These are phyloP conservation scores for Archips xylosteana DNA, from an alignment of 2,888 invertebrate species.

Conservation along the genomic window DNA sequence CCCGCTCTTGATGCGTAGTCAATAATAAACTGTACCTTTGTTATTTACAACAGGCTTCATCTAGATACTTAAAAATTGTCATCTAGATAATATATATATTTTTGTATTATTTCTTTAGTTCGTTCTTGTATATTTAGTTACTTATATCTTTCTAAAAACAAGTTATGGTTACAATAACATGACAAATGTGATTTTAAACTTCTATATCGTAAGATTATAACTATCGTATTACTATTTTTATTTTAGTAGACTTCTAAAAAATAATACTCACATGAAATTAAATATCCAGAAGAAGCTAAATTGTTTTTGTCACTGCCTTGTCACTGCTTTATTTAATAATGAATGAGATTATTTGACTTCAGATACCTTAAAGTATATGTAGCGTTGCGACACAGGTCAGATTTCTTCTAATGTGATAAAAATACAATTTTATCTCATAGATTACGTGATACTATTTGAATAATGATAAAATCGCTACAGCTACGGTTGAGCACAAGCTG, in stretches of 20 bases:
- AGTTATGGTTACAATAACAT: too few species aligned
- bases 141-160: too few species aligned
- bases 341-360: neutral
- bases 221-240: neutral
- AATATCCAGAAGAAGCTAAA: neutral
- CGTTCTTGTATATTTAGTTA: too few species aligned
- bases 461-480: conserved; percentile 17
- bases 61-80: too few species aligned
- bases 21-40: too few species aligned
- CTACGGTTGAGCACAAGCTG: conserved; percentile 47
- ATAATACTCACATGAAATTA: conserved; percentile 24
- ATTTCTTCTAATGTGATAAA: conserved; percentile 6
- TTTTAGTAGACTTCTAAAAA: conserved; percentile 11
- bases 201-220: too few species aligned
- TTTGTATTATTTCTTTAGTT: too few species aligned
- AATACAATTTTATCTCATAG: conserved; percentile 30
- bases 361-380: neutral
- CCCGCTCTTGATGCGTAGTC: too few species aligned
- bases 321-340: neutral
- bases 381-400: conserved; percentile 5
- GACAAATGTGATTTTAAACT: too few species aligned
- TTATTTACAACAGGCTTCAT: too few species aligned
- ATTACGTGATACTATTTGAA: conserved; percentile 22
- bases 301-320: neutral
- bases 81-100: too few species aligned